These are phyloP conservation scores for Papilio glaucus DNA, from an alignment of 1,140 invertebrate genomes.

Conservation along the genomic window DNA sequence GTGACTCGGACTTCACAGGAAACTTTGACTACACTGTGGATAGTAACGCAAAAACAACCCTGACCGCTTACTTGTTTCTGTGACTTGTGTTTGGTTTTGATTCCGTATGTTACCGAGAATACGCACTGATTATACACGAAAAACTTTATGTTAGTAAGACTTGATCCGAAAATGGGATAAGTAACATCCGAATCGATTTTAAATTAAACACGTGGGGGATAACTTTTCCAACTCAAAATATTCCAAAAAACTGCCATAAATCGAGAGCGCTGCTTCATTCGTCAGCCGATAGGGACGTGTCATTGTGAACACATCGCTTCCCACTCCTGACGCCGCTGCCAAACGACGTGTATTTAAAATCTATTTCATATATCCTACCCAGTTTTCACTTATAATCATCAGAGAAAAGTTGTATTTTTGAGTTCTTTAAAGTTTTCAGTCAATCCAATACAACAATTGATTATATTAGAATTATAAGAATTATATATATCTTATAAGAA, in stretches of 20 bases:
- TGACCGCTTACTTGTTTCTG: neutral
- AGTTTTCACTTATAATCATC: too few relatives aligned
- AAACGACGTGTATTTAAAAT: neutral
- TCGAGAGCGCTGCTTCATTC: neutral
- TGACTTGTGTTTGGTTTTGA: too few relatives aligned
- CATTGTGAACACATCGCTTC: constrained; percentile 4
- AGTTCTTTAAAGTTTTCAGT: too few relatives aligned
- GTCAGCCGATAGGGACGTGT: neutral
- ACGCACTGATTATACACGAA: too few relatives aligned
- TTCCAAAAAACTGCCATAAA: neutral
- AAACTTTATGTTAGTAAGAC: too few relatives aligned
- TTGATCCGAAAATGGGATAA: too few relatives aligned
- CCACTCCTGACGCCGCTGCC: constrained; percentile 9
- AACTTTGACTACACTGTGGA: neutral
- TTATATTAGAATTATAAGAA: too few relatives aligned
- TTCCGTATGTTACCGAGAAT: neutral
- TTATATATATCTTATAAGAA: too few relatives aligned
- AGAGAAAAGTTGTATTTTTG: too few relatives aligned
- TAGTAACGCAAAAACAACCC: neutral
- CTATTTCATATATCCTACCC: neutral
- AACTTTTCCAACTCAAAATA: neutral
- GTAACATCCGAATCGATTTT: too few relatives aligned
- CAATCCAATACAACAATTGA: too few relatives aligned
- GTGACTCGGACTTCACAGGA: neutral
- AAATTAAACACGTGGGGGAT: neutral